Percentiles rank a stretch among this genome's conserved stretches.
Conservation (phyloP, 2,797 vertebrate species). For the Ctenosaura bakeri region DNA sequence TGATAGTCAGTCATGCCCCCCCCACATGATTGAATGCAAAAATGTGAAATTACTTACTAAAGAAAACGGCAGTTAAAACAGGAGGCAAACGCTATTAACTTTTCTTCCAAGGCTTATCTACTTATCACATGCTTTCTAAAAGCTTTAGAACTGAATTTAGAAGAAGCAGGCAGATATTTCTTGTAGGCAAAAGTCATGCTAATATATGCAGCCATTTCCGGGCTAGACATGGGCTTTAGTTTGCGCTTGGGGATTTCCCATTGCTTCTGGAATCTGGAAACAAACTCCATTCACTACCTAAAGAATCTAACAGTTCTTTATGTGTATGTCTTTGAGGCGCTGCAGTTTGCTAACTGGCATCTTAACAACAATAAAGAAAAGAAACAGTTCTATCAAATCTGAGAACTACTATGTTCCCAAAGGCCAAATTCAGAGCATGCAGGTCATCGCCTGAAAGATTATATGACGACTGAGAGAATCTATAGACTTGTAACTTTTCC, state of each 20-base stretch:
- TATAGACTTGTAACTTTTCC: neutral
- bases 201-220: neutral
- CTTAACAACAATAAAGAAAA: neutral
- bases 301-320: neutral
- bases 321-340: neutral
- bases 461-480: neutral
- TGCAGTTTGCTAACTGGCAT: neutral
- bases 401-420: neutral
- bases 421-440: neutral
- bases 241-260: neutral
- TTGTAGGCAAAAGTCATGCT: neutral
- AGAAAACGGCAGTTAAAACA: conserved; percentile 33
- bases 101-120: neutral
- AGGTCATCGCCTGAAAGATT: too few relatives aligned
- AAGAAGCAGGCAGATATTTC: neutral
- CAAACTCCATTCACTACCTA: neutral
- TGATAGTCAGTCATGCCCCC: conserved; percentile 35
- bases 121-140: neutral
- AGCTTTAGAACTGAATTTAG: conserved; percentile 6
- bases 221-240: neutral
- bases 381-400: neutral
- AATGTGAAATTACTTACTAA: neutral
- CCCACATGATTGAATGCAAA: conserved; percentile 16
- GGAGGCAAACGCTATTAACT: neutral
- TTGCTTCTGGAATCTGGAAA: conserved; percentile 5